A percentile compares a stretch with the other conserved stretches of the same genome.
Evolutionary conservation across 2,113 vertebrate species (phyloP).

Genomic region (Anguilla japonica): DNA sequence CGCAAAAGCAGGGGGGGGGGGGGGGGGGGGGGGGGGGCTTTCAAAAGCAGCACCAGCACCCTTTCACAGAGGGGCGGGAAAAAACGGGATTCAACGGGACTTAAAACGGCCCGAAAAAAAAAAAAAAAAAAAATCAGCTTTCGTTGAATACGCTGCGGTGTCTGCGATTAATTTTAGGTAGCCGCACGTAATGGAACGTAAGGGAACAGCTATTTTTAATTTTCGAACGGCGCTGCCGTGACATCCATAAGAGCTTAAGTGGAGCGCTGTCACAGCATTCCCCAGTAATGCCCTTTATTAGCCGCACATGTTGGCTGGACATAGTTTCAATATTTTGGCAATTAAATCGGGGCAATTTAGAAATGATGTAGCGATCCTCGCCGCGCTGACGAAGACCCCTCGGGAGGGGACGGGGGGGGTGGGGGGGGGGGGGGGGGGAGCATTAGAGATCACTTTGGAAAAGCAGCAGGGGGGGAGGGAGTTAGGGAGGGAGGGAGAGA

Average conservation of each 20-base stretch:
- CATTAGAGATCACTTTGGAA: no score
- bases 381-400: not conserved
- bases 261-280: no score
- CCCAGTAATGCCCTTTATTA: conserved; percentile 5
- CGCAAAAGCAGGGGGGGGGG: not conserved
- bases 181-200: conserved; percentile 46
- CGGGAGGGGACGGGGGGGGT: not conserved
- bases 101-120: conserved; percentile 7
- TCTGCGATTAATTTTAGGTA: conserved; percentile 40
- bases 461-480: no score
- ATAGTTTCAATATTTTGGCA: conserved; percentile 7
- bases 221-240: conserved; percentile 30
- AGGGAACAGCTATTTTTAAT: conserved; percentile 48
- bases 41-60: not conserved
- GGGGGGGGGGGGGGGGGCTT: conserved; percentile 9
- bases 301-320: conserved; percentile 5
- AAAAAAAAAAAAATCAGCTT: conserved; percentile 7
- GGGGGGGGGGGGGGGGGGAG: no score
- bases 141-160: conserved; percentile 29
- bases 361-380: not conserved
- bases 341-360: not conserved
- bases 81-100: conserved; percentile 31
- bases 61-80: not conserved
- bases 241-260: not conserved
- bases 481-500: no score